Percentiles rank a stretch among this genome's conserved stretches.
These are phyloP conservation scores for Chionomys nivalis DNA, from an alignment of 2,113 vertebrate genomes.

Conservation along the genomic window DNA sequence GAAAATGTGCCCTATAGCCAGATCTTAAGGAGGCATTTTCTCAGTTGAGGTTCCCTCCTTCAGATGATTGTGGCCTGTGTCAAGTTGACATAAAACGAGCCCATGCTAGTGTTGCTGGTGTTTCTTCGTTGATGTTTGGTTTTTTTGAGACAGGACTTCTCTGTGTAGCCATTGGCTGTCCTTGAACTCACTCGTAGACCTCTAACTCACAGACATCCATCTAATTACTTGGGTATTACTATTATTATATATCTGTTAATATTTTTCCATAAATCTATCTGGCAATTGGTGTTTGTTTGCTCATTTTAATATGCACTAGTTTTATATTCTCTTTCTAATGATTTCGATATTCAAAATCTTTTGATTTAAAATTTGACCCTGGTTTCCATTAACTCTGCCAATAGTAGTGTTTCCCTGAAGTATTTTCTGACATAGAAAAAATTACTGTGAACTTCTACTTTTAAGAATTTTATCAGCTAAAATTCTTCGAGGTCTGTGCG, in stretches of 20 bases:
- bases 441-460: background rate
- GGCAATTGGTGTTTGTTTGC: background rate
- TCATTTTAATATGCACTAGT: conserved; percentile 16
- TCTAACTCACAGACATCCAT: background rate
- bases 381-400: background rate
- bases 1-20: background rate
- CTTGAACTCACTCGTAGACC: background rate
- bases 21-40: background rate
- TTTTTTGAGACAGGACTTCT: background rate
- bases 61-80: background rate
- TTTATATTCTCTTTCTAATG: background rate
- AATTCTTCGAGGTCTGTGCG: background rate
- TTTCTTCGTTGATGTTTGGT: background rate
- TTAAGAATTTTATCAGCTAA: background rate
- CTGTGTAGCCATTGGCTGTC: background rate
- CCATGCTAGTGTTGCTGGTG: background rate
- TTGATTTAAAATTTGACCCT: background rate
- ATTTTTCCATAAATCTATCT: background rate
- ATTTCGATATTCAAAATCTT: background rate
- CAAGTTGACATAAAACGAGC: background rate
- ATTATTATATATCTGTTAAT: background rate
- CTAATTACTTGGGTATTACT: background rate
- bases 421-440: background rate
- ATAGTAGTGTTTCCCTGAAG: background rate
- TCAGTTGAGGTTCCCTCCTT: background rate